Evolutionary conservation across 2,797 vertebrate genomes (phyloP).

Genomic region (Gambelia wislizenii): DNA sequence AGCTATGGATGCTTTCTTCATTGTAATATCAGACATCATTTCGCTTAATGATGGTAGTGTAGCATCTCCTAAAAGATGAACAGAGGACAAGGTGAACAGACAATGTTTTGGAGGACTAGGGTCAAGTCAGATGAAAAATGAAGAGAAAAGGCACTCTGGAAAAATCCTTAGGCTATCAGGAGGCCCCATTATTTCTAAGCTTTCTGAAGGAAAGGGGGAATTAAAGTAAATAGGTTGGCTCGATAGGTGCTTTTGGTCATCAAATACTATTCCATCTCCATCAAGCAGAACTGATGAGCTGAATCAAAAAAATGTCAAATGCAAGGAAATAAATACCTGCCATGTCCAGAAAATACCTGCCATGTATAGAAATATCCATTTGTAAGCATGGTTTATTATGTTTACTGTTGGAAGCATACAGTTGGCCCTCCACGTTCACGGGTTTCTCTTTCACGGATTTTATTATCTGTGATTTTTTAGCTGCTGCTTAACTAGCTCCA

Average conservation of each 20-base stretch:
- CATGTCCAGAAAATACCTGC: not conserved
- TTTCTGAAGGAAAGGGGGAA: not conserved
- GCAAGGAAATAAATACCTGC: not conserved
- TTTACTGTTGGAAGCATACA: not conserved
- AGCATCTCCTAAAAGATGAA: slow-evolving; percentile 76
- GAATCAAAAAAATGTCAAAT: not conserved
- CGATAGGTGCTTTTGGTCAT: not conserved
- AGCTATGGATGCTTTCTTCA: slow-evolving; percentile 65
- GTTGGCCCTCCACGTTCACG: too few species aligned
- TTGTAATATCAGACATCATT: slow-evolving; percentile 82
- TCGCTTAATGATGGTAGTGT: slow-evolving; percentile 72
- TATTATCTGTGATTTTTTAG: too few species aligned
- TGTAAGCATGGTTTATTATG: not conserved
- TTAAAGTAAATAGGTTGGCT: not conserved
- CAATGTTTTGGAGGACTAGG: not conserved
- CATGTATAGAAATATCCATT: not conserved
- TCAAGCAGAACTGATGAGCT: not conserved
- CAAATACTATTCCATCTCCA: not conserved
- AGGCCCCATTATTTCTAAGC: not conserved
- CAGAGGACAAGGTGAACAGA: not conserved
- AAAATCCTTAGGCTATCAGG: not conserved
- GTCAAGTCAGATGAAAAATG: not conserved
- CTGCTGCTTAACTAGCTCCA: too few species aligned
- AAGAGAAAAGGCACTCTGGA: not conserved
- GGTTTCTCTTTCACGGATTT: too few species aligned